Base-by-base conservation (phyloP, 2,113 vertebrate species). In the Xiphophorus couchianus region DNA sequence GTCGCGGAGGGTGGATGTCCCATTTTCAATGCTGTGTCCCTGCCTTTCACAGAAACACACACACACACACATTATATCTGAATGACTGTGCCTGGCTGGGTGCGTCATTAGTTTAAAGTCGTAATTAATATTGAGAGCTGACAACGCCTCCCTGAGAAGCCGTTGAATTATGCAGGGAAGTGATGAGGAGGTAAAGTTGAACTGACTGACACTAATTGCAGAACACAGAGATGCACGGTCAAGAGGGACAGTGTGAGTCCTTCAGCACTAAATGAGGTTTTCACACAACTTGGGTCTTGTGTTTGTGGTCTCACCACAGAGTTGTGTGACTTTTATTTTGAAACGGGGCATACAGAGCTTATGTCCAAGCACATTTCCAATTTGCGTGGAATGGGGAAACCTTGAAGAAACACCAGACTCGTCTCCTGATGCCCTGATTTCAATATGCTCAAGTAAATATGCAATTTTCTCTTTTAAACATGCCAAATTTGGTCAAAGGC, bases 71-170 rank as follows among this genome's bases (percentile, higher is more conserved):
- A 51, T 73, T 44, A 27, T 69, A 74, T 79, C 84, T 64, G 76
- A 84, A 76, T 82, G 73, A 85, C 85, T 76, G 71, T 77, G 85
- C 87, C 80, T 86, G 79, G 74, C 77, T 87, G 86, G 76, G 81
- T 81, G 85, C 78, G 82, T 91, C 89, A 89, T 92, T 93, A 89
- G 89, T 89, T 86, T 85, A 82, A 92, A 87, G 85, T 87, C 65
- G 62, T 92, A 90, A 91, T 93, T 93, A 92, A 93, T 90, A 88
- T 90, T 91, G 90, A 91, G 89, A 90, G 86, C 89, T 84, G 90
- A 92, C 88, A 81, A 80, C 88, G 86, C 89, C 84, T 89, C 84
- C 78, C 77, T 67, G 86, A 86, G 84, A 89, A 86, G 37, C 84
- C 71, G 51, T 75, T 89, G 86, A 88, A 89, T 91, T 87, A 89